Percentiles rank a stretch among this genome's conserved stretches.
phyloP scores from a whole-genome alignment of 2,113 vertebrate genomes.

The Notarius lentiginosus region DNA sequence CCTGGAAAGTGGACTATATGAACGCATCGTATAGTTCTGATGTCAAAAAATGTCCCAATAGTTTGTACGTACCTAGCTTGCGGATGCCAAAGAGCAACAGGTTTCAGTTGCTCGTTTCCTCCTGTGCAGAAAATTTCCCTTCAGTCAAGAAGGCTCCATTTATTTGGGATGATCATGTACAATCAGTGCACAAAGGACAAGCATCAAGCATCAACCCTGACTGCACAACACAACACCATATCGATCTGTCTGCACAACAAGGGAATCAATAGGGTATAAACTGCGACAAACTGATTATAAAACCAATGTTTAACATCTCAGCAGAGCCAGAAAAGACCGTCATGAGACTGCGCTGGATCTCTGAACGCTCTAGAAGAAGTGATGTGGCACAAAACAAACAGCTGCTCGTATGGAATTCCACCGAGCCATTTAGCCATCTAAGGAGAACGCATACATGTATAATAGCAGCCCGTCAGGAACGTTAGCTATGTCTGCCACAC shows the following conservation, averaged over 20 bases:
- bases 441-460: background rate
- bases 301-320: background rate
- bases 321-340: background rate
- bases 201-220: constrained; percentile 4
- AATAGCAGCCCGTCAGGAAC: constrained; percentile 19
- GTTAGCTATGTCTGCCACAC: constrained; percentile 21
- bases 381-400: background rate
- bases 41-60: background rate
- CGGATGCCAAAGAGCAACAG: background rate
- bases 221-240: background rate
- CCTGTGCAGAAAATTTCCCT: background rate
- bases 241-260: background rate
- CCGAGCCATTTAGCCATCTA: constrained; percentile 1
- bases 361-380: background rate
- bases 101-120: background rate
- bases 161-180: background rate
- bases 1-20: background rate
- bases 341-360: background rate
- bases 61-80: background rate
- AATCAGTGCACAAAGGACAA: background rate
- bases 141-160: background rate
- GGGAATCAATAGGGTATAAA: constrained; percentile 17
- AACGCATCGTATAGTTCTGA: background rate
- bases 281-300: constrained; percentile 10
- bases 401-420: constrained; percentile 15